A percentile compares a stretch with the other conserved stretches of the same genome.
Conservation (phyloP, 2,113 vertebrate species). For the Chaetodon auriga region DNA sequence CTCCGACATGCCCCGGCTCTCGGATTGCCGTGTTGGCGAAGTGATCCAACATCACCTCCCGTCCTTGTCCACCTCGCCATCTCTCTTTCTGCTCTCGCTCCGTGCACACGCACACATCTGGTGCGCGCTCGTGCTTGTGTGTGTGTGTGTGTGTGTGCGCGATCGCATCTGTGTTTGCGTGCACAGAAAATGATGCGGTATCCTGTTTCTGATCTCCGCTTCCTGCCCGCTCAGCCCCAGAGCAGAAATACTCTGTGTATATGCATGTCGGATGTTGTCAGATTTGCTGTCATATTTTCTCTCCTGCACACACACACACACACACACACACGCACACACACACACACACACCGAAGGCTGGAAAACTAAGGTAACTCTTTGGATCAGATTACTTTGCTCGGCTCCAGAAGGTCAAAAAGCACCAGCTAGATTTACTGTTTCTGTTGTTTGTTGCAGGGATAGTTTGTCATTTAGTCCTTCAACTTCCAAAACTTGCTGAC, state of each 20-base stretch:
- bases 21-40: conserved; percentile 55
- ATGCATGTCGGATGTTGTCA: conserved; percentile 52
- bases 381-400: conserved; percentile 48
- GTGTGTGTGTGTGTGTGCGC: conserved; percentile 9
- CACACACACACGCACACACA: conserved; percentile 4
- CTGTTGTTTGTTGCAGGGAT: conserved; percentile 18
- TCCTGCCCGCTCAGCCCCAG: conserved; percentile 24
- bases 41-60: conserved; percentile 60
- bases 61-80: conserved; percentile 24
- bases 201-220: conserved; percentile 57
- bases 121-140: conserved; percentile 3
- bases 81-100: conserved; percentile 26
- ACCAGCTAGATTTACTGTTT: conserved; percentile 37
- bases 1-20: conserved; percentile 56
- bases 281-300: conserved; percentile 52
- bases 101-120: conserved; percentile 33
- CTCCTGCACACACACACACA: conserved; percentile 12
- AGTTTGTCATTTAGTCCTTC: conserved; percentile 34
- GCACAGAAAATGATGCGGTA: conserved; percentile 40
- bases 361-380: conserved; percentile 25
- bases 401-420: conserved; percentile 49
- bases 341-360: background rate
- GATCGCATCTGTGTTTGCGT: conserved; percentile 17
- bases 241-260: conserved; percentile 51
- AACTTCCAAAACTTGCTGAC: conserved; percentile 22